Percentiles rank a stretch among this genome's conserved stretches.
Conservation (phyloP, 1,140 invertebrate genomes). For the Eufriesea mexicana region DNA sequence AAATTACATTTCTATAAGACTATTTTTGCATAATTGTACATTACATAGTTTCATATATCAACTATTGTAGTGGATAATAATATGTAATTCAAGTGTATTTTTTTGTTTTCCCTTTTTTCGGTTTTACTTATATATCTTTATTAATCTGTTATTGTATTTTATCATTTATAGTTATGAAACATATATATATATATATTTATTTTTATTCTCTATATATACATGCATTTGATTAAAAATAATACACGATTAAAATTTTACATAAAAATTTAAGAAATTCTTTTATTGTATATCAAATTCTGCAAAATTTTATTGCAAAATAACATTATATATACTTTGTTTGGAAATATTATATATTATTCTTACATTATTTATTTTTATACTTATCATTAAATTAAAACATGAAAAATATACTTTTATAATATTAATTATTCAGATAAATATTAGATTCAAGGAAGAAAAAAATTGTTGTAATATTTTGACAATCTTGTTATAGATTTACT, state of each 20-base stretch:
- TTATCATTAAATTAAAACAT: constrained; percentile 27
- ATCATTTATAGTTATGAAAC: neutral
- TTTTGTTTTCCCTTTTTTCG: neutral
- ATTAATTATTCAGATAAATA: constrained; percentile 27
- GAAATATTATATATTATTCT: constrained; percentile 47
- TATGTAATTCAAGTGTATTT: constrained; percentile 9
- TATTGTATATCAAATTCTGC: constrained; percentile 19
- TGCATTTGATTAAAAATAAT: neutral
- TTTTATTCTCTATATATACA: no score
- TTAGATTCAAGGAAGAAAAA: constrained; percentile 32
- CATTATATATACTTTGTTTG: constrained; percentile 22
- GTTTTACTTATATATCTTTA: constrained; percentile 26
- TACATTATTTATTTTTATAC: constrained; percentile 21
- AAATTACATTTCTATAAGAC: constrained; percentile 36
- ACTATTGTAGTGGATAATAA: constrained; percentile 19
- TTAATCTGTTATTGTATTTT: neutral
- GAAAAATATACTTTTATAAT: constrained; percentile 32
- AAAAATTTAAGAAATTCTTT: neutral
- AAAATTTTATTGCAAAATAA: constrained; percentile 18
- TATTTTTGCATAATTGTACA: constrained; percentile 38
- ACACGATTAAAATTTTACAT: neutral
- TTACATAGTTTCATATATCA: constrained; percentile 4
- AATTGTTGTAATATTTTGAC: constrained; percentile 44
- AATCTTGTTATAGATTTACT: constrained; percentile 27
- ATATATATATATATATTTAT: neutral